Conservation (phyloP, 2,113 vertebrate genomes). For the Haemorhous mexicanus region DNA sequence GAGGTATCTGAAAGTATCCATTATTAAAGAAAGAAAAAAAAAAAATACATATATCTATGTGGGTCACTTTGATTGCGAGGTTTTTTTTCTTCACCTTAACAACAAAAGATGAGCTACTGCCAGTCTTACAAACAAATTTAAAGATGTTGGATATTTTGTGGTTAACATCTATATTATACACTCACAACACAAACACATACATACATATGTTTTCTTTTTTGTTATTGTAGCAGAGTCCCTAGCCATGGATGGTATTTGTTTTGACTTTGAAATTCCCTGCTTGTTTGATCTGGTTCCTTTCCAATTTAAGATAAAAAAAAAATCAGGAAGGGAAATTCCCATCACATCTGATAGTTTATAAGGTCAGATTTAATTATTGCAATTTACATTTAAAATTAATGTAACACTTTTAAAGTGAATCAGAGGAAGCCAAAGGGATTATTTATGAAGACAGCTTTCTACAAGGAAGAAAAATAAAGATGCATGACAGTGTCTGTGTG, state of each 20-base stretch:
- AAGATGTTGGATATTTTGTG: conserved; percentile 36
- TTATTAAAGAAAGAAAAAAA: conserved; percentile 68
- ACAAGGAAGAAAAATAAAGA: conserved; percentile 38
- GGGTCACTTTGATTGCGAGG: conserved; percentile 59
- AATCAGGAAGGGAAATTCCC: conserved; percentile 52
- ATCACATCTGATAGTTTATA: conserved; percentile 48
- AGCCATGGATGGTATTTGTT: conserved; percentile 42
- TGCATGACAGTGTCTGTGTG: not conserved
- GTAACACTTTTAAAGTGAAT: conserved; percentile 26
- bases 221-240: not conserved
- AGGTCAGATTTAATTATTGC: conserved; percentile 62
- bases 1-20: conserved; percentile 73
- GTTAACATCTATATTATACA: conserved; percentile 28
- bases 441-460: conserved; percentile 27
- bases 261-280: conserved; percentile 59
- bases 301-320: conserved; percentile 55
- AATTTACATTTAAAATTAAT: conserved; percentile 55
- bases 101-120: conserved; percentile 33
- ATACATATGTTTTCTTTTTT: not conserved
- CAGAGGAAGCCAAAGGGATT: conserved; percentile 32
- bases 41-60: not conserved
- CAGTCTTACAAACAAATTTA: conserved; percentile 61
- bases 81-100: not conserved
- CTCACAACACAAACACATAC: not conserved
- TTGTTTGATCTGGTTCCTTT: conserved; percentile 60